phyloP scores from a whole-genome alignment of 2,888 invertebrate genomes.

The Volucella inanis region DNA sequence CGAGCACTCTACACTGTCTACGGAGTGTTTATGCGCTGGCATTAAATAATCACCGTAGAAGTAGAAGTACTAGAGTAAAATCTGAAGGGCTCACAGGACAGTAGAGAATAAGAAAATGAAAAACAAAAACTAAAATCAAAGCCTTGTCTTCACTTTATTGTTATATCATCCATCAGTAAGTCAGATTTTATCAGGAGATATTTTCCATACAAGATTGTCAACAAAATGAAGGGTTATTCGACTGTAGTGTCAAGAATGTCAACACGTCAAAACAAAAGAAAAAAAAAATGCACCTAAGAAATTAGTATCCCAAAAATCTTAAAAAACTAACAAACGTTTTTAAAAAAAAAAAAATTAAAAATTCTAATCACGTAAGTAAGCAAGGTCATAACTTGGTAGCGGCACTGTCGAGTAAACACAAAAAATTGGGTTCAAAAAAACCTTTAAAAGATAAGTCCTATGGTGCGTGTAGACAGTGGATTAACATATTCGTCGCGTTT shows the following conservation, averaged over 20 bases:
- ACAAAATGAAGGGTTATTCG: slow-evolving; percentile 51
- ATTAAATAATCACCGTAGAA: slow-evolving; percentile 68
- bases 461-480: slow-evolving; percentile 57
- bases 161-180: slow-evolving; percentile 67
- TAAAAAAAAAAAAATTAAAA: slow-evolving; percentile 50
- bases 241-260: slow-evolving; percentile 68
- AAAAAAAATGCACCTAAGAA: slow-evolving; percentile 66
- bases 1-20: slow-evolving; percentile 53
- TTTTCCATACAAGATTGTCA: slow-evolving; percentile 47
- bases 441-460: slow-evolving; percentile 61
- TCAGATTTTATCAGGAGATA: slow-evolving; percentile 67
- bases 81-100: slow-evolving; percentile 26
- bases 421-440: slow-evolving; percentile 70
- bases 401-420: slow-evolving; percentile 59
- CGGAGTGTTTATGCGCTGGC: slow-evolving; percentile 70
- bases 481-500: slow-evolving; percentile 68
- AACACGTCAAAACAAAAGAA: slow-evolving; percentile 51
- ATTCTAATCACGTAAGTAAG: slow-evolving; percentile 69
- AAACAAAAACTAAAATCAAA: slow-evolving; percentile 22
- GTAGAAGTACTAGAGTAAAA: slow-evolving; percentile 31
- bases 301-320: not conserved
- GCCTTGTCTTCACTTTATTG: slow-evolving; percentile 32
- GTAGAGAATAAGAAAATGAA: slow-evolving; percentile 43
- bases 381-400: slow-evolving; percentile 72
- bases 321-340: slow-evolving; percentile 18